These are phyloP conservation scores for Ctenopoma multispine DNA, from an alignment of 2,797 vertebrate species.

Conservation along the genomic window DNA sequence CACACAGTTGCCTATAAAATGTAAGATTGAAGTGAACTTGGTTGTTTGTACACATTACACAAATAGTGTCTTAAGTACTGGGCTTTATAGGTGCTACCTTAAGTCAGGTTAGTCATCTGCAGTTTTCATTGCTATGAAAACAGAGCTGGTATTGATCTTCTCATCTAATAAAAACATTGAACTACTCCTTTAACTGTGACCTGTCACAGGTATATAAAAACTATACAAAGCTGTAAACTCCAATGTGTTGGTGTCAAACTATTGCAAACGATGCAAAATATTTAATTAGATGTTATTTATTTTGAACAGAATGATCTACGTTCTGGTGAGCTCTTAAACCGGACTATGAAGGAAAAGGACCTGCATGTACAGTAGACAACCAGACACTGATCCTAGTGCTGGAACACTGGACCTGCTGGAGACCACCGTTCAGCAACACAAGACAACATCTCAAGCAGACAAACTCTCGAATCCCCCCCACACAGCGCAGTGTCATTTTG, in stretches of 20 bases:
- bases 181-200: background rate
- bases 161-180: too few relatives aligned
- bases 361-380: slow-evolving; percentile 66
- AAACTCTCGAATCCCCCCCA: slow-evolving; percentile 53
- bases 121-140: background rate
- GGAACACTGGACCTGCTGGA: slow-evolving; percentile 78
- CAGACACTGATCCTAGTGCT: slow-evolving; percentile 71
- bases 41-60: too few relatives aligned
- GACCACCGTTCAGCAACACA: slow-evolving; percentile 63
- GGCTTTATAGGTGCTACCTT: too few relatives aligned
- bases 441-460: slow-evolving; percentile 72
- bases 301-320: slow-evolving; percentile 95
- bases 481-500: slow-evolving; percentile 54
- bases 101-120: background rate
- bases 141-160: too few relatives aligned
- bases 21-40: too few relatives aligned
- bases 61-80: too few relatives aligned
- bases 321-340: slow-evolving; percentile 97
- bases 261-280: background rate
- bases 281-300: background rate
- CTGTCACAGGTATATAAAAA: background rate
- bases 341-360: slow-evolving; percentile 35
- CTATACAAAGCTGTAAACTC: background rate
- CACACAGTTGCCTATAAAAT: too few relatives aligned
- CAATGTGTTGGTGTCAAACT: background rate